Percentiles rank a stretch among this genome's conserved stretches.
Conservation (phyloP, 1,140 invertebrate genomes). For the Drosophila neocordata region DNA sequence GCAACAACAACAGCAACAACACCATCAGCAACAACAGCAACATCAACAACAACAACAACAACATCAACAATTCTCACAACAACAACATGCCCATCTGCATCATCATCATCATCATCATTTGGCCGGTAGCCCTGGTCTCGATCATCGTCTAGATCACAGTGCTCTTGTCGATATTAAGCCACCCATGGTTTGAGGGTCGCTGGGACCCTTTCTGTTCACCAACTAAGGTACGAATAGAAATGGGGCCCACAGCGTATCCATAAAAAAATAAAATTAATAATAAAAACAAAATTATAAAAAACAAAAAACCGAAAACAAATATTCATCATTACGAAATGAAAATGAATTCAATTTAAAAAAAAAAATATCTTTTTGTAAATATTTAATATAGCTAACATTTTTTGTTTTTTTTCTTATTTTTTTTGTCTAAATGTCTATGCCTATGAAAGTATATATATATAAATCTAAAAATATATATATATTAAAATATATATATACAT, state of each 20-base stretch:
- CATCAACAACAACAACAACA: conserved; percentile 62
- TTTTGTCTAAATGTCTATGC: conserved; percentile 59
- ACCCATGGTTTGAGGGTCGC: conserved; percentile 82
- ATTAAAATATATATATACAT: conserved; percentile 16
- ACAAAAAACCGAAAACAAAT: not conserved
- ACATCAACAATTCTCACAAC: conserved; percentile 70
- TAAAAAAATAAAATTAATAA: too few species aligned
- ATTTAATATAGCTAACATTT: conserved; percentile 1
- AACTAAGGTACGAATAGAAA: conserved; percentile 57
- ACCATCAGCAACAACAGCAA: conserved; percentile 57
- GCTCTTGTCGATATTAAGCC: conserved; percentile 79
- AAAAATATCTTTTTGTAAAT: conserved; percentile 9
- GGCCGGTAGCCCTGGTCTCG: conserved; percentile 64
- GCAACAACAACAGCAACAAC: conserved; percentile 42
- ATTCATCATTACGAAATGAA: too few species aligned
- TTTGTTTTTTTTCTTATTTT: conserved; percentile 48
- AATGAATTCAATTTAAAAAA: too few species aligned
- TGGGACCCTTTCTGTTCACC: conserved; percentile 81
- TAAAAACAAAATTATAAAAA: not conserved
- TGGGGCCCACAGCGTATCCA: conserved; percentile 53
- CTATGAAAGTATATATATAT: conserved; percentile 33
- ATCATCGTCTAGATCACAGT: conserved; percentile 65
- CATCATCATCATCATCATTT: conserved; percentile 78
- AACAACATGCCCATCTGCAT: conserved; percentile 71
- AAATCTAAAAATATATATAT: conserved; percentile 18